Evolutionary conservation across 2,113 vertebrate species (phyloP).

Genomic region (Suricata suricatta): DNA sequence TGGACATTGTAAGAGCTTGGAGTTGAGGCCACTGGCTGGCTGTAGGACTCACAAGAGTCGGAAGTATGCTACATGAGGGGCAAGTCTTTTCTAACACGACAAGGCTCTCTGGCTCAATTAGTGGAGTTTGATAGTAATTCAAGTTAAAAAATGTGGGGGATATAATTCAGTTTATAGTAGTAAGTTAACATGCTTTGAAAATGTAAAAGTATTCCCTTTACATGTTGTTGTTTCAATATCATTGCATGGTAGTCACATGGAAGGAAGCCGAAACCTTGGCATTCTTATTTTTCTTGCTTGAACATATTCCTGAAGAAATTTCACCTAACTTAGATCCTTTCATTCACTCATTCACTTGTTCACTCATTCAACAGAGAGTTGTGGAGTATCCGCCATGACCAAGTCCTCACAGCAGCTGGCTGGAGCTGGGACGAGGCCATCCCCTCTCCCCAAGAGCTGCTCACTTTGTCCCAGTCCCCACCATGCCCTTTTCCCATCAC

Average conservation of each 20-base stretch:
- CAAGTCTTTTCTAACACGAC: background rate
- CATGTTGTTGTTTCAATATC: background rate
- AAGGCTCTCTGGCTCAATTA: background rate
- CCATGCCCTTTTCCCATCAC: background rate
- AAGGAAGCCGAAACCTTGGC: background rate
- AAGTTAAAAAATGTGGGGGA: background rate
- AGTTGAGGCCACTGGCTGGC: background rate
- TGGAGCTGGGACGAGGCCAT: background rate
- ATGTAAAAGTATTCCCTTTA: background rate
- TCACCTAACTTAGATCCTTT: background rate
- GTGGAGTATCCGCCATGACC: background rate
- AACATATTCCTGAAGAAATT: background rate
- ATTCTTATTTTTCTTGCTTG: slow-evolving; percentile 1
- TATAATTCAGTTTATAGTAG: background rate
- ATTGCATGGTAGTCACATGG: background rate
- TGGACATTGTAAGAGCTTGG: background rate
- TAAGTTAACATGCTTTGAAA: background rate
- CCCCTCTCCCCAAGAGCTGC: background rate
- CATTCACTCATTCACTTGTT: background rate
- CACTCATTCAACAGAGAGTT: background rate
- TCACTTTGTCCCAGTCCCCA: background rate
- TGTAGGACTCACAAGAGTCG: background rate
- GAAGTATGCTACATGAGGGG: background rate
- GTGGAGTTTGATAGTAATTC: background rate
- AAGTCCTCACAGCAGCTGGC: background rate